Conservation (phyloP, 1,140 invertebrate species). For the Drosophila novamexicana region DNA sequence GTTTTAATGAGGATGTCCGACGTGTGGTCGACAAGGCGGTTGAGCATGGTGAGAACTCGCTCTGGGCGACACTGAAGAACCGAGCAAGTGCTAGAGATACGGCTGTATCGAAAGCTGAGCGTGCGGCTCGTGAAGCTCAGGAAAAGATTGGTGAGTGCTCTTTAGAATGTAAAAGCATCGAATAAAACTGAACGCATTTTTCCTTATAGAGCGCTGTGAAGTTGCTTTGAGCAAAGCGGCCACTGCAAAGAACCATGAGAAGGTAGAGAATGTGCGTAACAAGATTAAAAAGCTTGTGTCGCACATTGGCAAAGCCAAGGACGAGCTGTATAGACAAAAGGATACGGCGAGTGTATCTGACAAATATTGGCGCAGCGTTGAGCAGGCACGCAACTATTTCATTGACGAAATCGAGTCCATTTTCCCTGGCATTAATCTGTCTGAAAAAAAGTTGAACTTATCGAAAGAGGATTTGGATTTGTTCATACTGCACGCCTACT, state of each 20-base stretch:
- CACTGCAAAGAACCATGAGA: slow-evolving; percentile 84
- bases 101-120: slow-evolving; percentile 85
- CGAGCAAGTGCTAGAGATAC: slow-evolving; percentile 86
- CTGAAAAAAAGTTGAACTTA: slow-evolving; percentile 87
- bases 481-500: slow-evolving; percentile 88
- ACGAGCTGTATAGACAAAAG: slow-evolving; percentile 86
- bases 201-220: slow-evolving; percentile 74
- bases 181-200: not conserved
- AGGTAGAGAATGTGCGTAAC: slow-evolving; percentile 83
- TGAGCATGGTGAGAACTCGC: slow-evolving; percentile 85
- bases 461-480: slow-evolving; percentile 88
- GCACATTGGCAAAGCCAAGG: slow-evolving; percentile 87
- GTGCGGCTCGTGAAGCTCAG: slow-evolving; percentile 79
- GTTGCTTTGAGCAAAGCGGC: slow-evolving; percentile 85
- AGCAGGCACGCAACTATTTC: slow-evolving; percentile 89
- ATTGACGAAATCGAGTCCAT: slow-evolving; percentile 90
- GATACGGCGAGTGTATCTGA: slow-evolving; percentile 87
- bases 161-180: not conserved
- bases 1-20: slow-evolving; percentile 87
- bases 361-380: slow-evolving; percentile 89
- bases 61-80: slow-evolving; percentile 87
- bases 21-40: slow-evolving; percentile 86
- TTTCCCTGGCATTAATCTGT: slow-evolving; percentile 89
- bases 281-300: slow-evolving; percentile 88
- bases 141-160: slow-evolving; percentile 67